Evolutionary conservation across 2,797 vertebrate species (phyloP), one percentile per base, ranked within the genome.

Genomic region (Pogonophryne albipinna): DNA sequence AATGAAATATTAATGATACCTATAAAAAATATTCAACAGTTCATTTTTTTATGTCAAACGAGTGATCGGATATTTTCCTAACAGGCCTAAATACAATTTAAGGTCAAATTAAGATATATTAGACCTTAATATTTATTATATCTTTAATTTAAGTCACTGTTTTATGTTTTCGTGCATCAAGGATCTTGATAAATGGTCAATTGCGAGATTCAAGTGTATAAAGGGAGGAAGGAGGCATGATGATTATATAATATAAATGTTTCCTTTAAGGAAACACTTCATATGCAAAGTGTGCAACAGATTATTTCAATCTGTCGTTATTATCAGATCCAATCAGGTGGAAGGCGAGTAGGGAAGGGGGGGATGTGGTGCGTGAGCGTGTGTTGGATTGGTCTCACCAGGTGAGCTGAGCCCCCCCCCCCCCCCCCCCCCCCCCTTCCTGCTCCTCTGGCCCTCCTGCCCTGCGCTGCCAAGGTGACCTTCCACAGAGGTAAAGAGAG

Each of bases 391-490:
- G 83, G 73, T 76, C 86, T 86, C 89, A 87, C 93, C 93, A 94
- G 95, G 93, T 89, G 91, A 93, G 78, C 87, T 76, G 80, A 87
- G 87, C 85, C 93, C 58, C 75, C n/a, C n/a, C n/a, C n/a, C 85
- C 93, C 58, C 75, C n/a, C n/a, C n/a, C n/a, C 58, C 75, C 85
- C 93, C 58, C 75, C 53, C 60, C 11, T 34, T 20, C 12, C 41
- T 15, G 45, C 66, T 68, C 58, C 69, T 66, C 75, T 66, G 66
- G 56, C 72, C 78, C 78, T 69, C 46, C 72, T 50, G 82, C 79
- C 84, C 79, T 72, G 82, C 66, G 52, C 62, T 79, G 85, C 83
- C 92, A 94, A 94, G 94, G 93, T 95, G 92, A 93, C 85, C 90
- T 93, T 89, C 83, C 69, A 59, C 17, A 65, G 64, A 34, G 74